Base-by-base conservation (phyloP, 1,140 invertebrate species). In the Cherax quadricarinatus region DNA sequence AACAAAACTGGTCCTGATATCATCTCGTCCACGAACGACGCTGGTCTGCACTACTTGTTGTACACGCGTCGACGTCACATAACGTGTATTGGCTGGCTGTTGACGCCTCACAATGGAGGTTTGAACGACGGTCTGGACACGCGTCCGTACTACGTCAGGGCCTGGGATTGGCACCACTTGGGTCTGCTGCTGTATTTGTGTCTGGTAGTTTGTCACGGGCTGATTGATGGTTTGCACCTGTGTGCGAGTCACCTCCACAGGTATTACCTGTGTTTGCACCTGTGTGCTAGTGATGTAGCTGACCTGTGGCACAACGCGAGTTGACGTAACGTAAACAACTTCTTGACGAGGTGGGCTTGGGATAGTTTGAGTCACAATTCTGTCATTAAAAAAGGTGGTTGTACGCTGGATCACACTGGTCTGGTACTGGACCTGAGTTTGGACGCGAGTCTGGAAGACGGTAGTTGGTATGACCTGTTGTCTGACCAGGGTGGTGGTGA, bases 191-290 rank as follows among this genome's bases (percentile, higher is more conserved):
- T n/a, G 48, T 3, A 83, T n/a, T 66, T 92, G 62, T n/a, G 91
- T 92, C 14, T 84, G 62, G 70, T 88, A 92, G 70, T 85, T 88
- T 18, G 60, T 57, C 60, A 92, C 91, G n/a, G 85, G 86, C 24
- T 73, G 79, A 62, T 88, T 57, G n/a, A 88, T 60, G 3, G 91
- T 92, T 66, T 92, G 91, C 21, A 92, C 49, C 81, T 92, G 91
- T 60, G 91, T 92, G n/a, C 91, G 73, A 41, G 90, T 91, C 4
- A 91, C 90, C n/a, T 91, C 90, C 0, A 91, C 90, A 73, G 90
- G 90, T 41, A 91, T 78, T 1, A 91, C 90, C 85, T 91, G 90
- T 62, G 90, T 91, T 24, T 82, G 90, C 0, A 86, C 78, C 49
- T 91, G 90, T 14, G 90, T 91, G 24, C 86, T 84, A 49, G 90